phyloP scores from a whole-genome alignment of 2,797 vertebrate species.

The Sphenopsis melanotis region DNA sequence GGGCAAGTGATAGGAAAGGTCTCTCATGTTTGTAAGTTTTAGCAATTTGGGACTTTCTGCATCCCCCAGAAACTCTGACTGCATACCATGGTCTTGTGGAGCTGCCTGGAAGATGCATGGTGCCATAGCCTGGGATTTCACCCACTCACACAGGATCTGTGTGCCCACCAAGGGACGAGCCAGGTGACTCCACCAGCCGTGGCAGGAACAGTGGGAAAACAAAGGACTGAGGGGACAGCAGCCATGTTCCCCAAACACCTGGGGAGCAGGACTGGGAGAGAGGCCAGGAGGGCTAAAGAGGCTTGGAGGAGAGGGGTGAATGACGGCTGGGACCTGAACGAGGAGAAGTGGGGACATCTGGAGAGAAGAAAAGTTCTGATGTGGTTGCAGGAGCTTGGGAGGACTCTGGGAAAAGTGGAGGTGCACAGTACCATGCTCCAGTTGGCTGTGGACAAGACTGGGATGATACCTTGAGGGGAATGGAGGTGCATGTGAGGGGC shows the following conservation, averaged over 20 bases:
- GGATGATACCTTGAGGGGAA: neutral
- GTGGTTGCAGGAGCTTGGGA: neutral
- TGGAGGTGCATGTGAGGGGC: neutral
- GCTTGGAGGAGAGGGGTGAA: neutral
- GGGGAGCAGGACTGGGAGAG: neutral
- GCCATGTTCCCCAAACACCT: neutral
- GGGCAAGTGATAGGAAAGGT: neutral
- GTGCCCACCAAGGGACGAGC: neutral
- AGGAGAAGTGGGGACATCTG: neutral
- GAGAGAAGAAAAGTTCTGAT: neutral
- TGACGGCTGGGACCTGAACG: fast-evolving
- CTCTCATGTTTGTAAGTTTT: neutral
- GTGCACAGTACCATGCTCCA: neutral
- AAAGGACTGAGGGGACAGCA: neutral
- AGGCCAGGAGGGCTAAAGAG: neutral
- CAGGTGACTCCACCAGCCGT: neutral
- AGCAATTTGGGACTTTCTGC: neutral
- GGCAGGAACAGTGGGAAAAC: neutral
- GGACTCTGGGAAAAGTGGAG: neutral
- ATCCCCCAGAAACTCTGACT: neutral
- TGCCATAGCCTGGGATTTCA: neutral
- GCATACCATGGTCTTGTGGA: neutral
- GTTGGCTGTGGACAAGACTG: neutral
- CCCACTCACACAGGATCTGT: neutral
- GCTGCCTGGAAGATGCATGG: neutral